These are phyloP conservation scores for Platypus cylindrus DNA, from an alignment of 2,888 invertebrate genomes.

Conservation along the genomic window DNA sequence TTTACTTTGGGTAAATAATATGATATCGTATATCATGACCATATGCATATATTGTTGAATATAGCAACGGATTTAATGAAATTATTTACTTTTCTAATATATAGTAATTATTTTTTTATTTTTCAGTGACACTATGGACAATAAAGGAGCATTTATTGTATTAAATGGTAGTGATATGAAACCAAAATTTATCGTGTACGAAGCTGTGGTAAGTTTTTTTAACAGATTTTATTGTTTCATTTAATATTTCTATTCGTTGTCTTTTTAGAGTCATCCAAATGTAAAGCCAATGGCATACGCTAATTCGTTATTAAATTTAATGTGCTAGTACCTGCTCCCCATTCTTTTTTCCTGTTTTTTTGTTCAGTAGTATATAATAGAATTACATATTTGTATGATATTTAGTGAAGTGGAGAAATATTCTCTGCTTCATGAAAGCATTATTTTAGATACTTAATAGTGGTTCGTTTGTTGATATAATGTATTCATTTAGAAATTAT, in stretches of 20 bases:
- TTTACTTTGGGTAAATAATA: too few relatives aligned
- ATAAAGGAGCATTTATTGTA: conserved; percentile 95
- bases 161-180: conserved; percentile 83
- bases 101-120: conserved; percentile 5
- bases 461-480: too few relatives aligned
- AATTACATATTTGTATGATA: too few relatives aligned
- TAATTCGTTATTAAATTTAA: conserved; percentile 66
- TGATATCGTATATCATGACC: too few relatives aligned
- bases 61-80: neutral
- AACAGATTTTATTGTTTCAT: neutral
- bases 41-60: too few relatives aligned
- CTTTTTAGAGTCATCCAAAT: conserved; percentile 85
- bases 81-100: neutral
- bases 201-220: conserved; percentile 74
- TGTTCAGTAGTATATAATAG: too few relatives aligned
- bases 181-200: conserved; percentile 84
- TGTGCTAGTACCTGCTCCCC: conserved; percentile 47
- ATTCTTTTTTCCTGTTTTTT: too few relatives aligned
- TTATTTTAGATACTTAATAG: too few relatives aligned
- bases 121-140: conserved; percentile 96
- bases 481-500: too few relatives aligned
- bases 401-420: too few relatives aligned
- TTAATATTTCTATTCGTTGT: conserved; percentile 19
- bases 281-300: conserved; percentile 97
- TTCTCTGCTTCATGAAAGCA: too few relatives aligned